Evolutionary conservation across 2,888 invertebrate genomes (phyloP), one percentile per base, ranked within the genome.

Genomic region (Tanytarsus gracilentus): DNA sequence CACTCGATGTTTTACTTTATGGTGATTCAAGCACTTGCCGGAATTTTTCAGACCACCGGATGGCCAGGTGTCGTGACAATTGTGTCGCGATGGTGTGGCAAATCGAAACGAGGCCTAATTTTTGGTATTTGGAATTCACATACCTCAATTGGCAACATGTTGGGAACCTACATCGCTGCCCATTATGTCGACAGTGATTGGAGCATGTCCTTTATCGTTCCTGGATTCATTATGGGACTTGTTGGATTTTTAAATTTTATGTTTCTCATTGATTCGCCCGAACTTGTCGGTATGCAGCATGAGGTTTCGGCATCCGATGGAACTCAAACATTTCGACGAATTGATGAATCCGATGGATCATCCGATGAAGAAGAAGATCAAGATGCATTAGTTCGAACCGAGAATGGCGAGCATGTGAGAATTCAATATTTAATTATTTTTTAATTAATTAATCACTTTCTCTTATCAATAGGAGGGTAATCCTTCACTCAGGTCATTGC

Each of bases 111-210:
- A 64, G 93, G 92, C 0, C 77, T 97, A 23, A 90, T 97, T 63
- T 96, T 96, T 74, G 97, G 97, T 9, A 79, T 96, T 5, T 97
- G 97, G 97, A 97, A 97, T 75, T 93, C 95, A 0, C 96, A 97
- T 67, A 96, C 96, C 0, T 94, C 94, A 0, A 80, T 97, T 8
- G 97, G 97, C 33, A 98, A 97, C 71, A 96, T 97, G 68, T 71
- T 96, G 61, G 95, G 95, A 69, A 68, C 89, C 0, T 69, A 95
- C n/a, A 86, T 97, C 66, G 94, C 97, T 1, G 88, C 89, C 0
- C 73, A 80, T 52, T 96, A 84, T 73, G 92, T 96, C 9, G 89
- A 91, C 69, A 75, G 71, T 0, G 85, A 92, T 71, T 97, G 97
- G 97, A 84, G 91, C 0, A 73, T 89, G 55, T 94, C 94, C 27